Evolutionary conservation across 2,797 vertebrate species (phyloP).

Genomic region (Etheostoma perlongum): DNA sequence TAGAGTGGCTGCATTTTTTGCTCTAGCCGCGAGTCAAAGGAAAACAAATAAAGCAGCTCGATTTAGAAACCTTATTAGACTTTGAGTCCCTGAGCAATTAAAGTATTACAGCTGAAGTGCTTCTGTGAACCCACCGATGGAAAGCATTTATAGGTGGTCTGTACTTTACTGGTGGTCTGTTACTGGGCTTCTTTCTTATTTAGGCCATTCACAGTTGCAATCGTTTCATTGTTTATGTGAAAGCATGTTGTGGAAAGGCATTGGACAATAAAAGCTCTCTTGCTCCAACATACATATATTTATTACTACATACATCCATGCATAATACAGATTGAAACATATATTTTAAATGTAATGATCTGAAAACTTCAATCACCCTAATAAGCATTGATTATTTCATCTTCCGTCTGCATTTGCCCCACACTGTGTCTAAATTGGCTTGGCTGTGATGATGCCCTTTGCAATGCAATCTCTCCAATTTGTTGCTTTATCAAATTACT

Average conservation of each 20-base stretch:
- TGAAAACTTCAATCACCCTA: slow-evolving; percentile 50
- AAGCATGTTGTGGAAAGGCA: slow-evolving; percentile 54
- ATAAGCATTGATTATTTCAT: slow-evolving; percentile 65
- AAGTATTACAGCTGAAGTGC: slow-evolving; percentile 88
- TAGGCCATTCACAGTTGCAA: slow-evolving; percentile 58
- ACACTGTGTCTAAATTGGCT: slow-evolving; percentile 78
- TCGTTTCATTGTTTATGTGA: slow-evolving; percentile 58
- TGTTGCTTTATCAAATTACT: slow-evolving; percentile 85
- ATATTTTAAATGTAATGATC: slow-evolving; percentile 31
- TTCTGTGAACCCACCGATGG: slow-evolving; percentile 85
- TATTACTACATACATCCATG: background rate
- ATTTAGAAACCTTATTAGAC: slow-evolving; percentile 91
- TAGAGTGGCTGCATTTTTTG: slow-evolving; percentile 87
- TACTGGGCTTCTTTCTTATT: slow-evolving; percentile 63
- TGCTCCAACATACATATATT: background rate
- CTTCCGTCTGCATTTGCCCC: slow-evolving; percentile 58
- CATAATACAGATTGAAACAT: slow-evolving; percentile 10
- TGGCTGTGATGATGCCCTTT: slow-evolving; percentile 81
- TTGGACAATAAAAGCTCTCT: slow-evolving; percentile 53
- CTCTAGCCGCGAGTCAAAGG: slow-evolving; percentile 86
- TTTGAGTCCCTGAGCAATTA: slow-evolving; percentile 89
- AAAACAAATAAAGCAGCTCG: slow-evolving; percentile 89
- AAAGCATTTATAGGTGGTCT: slow-evolving; percentile 88
- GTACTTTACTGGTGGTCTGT: slow-evolving; percentile 85
- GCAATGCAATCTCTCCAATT: slow-evolving; percentile 83